These are phyloP conservation scores for Norana najaformis DNA, from an alignment of 2,888 invertebrate species.

Conservation along the genomic window DNA sequence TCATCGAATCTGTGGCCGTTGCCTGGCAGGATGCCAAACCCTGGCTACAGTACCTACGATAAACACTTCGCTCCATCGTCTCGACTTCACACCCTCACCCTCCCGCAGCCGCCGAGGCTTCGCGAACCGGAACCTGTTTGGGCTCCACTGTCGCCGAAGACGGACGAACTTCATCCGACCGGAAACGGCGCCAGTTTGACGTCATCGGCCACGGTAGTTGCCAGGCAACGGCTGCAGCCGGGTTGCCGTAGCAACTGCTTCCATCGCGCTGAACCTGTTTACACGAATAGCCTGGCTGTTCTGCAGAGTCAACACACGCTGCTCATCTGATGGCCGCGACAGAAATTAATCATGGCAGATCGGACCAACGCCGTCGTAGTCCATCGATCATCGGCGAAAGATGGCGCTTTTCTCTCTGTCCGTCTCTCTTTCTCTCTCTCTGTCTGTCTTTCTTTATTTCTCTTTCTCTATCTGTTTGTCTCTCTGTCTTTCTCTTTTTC, in stretches of 20 bases:
- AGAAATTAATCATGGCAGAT: background rate
- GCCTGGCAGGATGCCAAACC: background rate
- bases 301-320: slow-evolving; percentile 21
- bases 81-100: slow-evolving; percentile 9
- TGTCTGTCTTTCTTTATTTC: no score
- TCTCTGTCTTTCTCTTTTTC: no score
- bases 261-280: background rate
- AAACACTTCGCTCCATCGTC: background rate
- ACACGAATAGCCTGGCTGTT: background rate
- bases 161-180: background rate
- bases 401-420: background rate
- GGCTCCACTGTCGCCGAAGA: background rate
- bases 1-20: background rate
- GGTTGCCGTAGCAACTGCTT: slow-evolving; percentile 20
- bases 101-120: background rate
- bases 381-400: background rate
- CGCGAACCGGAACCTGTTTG: background rate
- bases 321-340: background rate
- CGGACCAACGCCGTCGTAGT: background rate
- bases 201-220: background rate
- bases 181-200: background rate
- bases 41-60: background rate
- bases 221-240: background rate
- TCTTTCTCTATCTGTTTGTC: no score
- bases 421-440: background rate